Evolutionary conservation across 2,888 invertebrate genomes (phyloP), one percentile per base, ranked within the genome.

Genomic region (Synergus umbraculus): DNA sequence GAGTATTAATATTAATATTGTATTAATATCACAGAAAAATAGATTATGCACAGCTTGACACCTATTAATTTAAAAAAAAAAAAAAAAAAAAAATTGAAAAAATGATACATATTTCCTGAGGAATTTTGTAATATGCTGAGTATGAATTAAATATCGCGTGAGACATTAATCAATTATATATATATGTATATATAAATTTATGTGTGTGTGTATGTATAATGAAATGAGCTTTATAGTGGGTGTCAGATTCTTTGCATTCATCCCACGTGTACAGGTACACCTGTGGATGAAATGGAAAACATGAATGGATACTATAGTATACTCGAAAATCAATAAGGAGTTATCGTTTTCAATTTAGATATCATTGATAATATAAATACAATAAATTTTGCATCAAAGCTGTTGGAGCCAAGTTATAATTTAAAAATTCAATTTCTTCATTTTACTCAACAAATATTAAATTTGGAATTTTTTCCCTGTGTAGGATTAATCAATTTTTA

Each of bases 201-300:
- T 22, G 22, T 65, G 8, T 65, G 8, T 43, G n/a, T 18, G 22
- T 15, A 13, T 37, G 1, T 44, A 66, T 44, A 66, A 18, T 66
- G 44, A 44, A 66, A 44, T n/a, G 58, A n/a, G 58, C n/a, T 66
- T 18, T 9, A 44, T 15, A 18, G 66, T 44, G n/a, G 18, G 66
- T 44, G 66, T 44, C n/a, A 44, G 44, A 18, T 43, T 44, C 66
- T 66, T 66, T 15, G 10, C 58, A 60, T 60, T 66, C 66, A 66
- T n/a, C 66, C 66, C 46, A 49, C 49, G 49, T 69, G 22, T 69
- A 29, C 29, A 29, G 29, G 29, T 29, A 29, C 69, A 69, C 69
- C 69, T 69, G 46, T 18, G 18, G 43, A 66, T 66, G n/a, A 66
- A 66, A 66, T 44, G 44, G n/a, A 66, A 66, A 66, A 66, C n/a